Base-by-base conservation (phyloP, 2,797 vertebrate genomes). In the Rhynchonycteris naso region DNA sequence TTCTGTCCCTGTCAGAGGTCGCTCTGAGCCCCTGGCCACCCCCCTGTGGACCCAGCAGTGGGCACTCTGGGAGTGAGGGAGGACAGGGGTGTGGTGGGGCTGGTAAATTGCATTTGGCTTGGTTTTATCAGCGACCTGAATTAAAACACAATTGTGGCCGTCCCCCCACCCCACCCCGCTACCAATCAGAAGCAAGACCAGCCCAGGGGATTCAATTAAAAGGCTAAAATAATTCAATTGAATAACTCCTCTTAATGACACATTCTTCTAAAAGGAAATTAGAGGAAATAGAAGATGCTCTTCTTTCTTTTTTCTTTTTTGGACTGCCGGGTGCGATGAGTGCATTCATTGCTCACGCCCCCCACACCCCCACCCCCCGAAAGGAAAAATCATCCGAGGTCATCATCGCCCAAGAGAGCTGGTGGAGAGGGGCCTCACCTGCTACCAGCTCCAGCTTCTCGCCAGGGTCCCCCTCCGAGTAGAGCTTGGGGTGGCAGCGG, bases 401-500 rank as follows among this genome's bases (percentile, higher is more conserved):
- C 83, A 43, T 4, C 43, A 43, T 43, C 95, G 93, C 97, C 94
- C 52, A 3, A 19, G 1, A 26, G 28, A 3, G 78, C 22, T 0
- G 0, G 54, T 24, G 35, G 56, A 7, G 24, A 3, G 61, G 0
- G 50, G 18, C n/a, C 0, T 98, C 98, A 99, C 99, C 99, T 98
- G 99, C 99, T 69, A 99, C 99, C 0, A 99, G 98, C 98, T 99
- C 99, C 97, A 99, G 98, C 97, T 99, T 99, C 97, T 99, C 99
- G 28, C 99, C 99, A 0, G 99, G 99, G 97, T 99, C 99, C 12
- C 99, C 99, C 98, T 99, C 99, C 0, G 99, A 99, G 98, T 99
- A 99, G 96, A 99, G 99, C 75, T 99, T 99, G 0, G 99, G 99
- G 98, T 99, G 99, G 98, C 99, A 99, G 56, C 99, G 99, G 97